Evolutionary conservation across 2,888 invertebrate genomes (phyloP), one percentile per base, ranked within the genome.

Genomic region (Erebia ligea): DNA sequence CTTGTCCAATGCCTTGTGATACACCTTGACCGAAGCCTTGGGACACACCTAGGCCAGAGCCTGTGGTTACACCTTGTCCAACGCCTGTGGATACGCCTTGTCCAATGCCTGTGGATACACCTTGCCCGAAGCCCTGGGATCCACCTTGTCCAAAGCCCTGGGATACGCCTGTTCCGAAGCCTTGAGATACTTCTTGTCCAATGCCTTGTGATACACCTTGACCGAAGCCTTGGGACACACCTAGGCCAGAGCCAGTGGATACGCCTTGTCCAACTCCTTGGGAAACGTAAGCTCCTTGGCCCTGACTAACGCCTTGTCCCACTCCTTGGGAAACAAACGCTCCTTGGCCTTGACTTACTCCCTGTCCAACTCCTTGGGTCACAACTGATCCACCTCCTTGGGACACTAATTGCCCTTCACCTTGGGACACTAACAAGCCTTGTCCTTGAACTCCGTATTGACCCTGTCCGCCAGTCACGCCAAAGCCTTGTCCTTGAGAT

Each of bases 291-390:
- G 64, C 54, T 9, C 77, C 83, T 59, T 78, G 74, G 21, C 70
- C 69, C 17, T 56, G 45, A 25, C 40, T 10, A 2, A 67, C 66
- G n/a, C 56, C 13, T 15, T 17, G 19, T 4, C 67, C 71, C 13
- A 34, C 62, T 9, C 83, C 83, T 69, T 83, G 81, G 3, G 75
- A 73, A 1, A 82, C 78, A 1, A 75, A 71, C 25, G 76, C 68
- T 0, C 81, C 82, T 71, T 76, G 70, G 0, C 75, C 76, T 59
- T 76, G 79, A 25, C 74, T 71, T 11, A 81, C 75, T 1, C 73
- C 63, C 42, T 77, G 75, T 2, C 79, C 79, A 21, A 74, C 74
- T 9, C 77, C 77, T 25, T 75, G 75, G 15, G 64, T 59, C 0
- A 72, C 66, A 2, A 68, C 56, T 4, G 77, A 71, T 4, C 82